Evolutionary conservation across 2,888 invertebrate genomes (phyloP).

Genomic region (Keiferia lycopersicella): DNA sequence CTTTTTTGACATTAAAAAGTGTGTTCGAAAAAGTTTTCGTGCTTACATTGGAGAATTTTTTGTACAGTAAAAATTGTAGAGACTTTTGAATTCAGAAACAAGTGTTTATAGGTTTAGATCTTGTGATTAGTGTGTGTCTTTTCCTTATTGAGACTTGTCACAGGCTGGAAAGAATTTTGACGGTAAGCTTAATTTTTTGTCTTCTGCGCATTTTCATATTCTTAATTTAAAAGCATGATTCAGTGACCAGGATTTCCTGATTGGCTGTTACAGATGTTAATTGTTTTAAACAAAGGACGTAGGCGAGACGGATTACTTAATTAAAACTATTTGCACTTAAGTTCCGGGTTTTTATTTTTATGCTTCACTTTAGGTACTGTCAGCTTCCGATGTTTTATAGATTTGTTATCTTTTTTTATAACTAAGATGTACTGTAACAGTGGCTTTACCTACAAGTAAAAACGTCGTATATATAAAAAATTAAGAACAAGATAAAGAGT

Average conservation of each 20-base stretch:
- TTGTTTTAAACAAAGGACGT: conserved; percentile 10
- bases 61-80: neutral
- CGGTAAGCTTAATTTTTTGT: conserved; percentile 36
- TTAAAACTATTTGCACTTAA: neutral
- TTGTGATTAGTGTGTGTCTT: conserved; percentile 36
- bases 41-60: conserved; percentile 4
- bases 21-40: conserved; percentile 11
- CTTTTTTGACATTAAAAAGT: conserved; percentile 34
- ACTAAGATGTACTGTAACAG: too few species aligned
- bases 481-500: too few species aligned
- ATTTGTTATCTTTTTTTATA: too few species aligned
- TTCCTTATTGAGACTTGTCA: conserved; percentile 24
- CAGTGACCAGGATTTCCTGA: conserved; percentile 18
- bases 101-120: conserved; percentile 30
- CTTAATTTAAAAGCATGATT: neutral
- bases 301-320: conserved; percentile 17
- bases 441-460: too few species aligned
- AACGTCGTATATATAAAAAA: too few species aligned
- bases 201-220: neutral
- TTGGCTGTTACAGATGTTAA: conserved; percentile 8
- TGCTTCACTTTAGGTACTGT: neutral
- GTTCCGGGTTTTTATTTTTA: conserved; percentile 12
- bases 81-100: neutral
- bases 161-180: conserved; percentile 36
- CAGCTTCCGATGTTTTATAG: neutral